Evolutionary conservation across 2,797 vertebrate species (phyloP).

Genomic region (Pyrocephalus nanus): DNA sequence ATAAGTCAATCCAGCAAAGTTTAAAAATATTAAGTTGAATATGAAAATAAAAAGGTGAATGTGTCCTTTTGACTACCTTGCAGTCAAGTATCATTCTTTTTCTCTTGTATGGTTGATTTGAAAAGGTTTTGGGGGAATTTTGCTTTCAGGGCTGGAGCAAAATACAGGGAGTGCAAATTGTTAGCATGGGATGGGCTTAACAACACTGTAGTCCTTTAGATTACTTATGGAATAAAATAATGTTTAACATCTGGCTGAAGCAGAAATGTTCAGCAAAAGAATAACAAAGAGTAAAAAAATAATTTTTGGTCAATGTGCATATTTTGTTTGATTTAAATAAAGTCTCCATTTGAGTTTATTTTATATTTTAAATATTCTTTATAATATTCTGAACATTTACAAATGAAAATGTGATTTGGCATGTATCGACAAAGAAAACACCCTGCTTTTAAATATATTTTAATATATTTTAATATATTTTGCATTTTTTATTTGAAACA

Average conservation of each 20-base stretch:
- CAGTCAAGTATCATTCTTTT: not conserved
- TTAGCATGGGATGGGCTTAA: not conserved
- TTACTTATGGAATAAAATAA: not conserved
- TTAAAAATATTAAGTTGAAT: not conserved
- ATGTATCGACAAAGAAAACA: not conserved
- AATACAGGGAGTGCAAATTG: not conserved
- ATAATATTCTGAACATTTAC: not conserved
- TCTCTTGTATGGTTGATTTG: not conserved
- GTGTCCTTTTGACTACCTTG: not conserved
- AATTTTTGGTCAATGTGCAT: not conserved
- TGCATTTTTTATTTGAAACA: not conserved
- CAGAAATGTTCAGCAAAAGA: not conserved
- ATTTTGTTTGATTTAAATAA: not conserved
- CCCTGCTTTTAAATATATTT: not conserved
- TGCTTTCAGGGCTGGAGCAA: not conserved
- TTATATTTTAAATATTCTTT: not conserved
- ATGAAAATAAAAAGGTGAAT: not conserved
- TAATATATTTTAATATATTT: not conserved
- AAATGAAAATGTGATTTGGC: not conserved
- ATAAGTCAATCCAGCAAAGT: fast-evolving
- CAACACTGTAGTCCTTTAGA: not conserved
- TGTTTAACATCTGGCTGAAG: not conserved
- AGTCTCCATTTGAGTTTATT: not conserved
- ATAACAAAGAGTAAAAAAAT: not conserved
- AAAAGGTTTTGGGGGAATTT: not conserved